Base-by-base conservation (phyloP, 2,797 vertebrate genomes). In the Danionella dracula region DNA sequence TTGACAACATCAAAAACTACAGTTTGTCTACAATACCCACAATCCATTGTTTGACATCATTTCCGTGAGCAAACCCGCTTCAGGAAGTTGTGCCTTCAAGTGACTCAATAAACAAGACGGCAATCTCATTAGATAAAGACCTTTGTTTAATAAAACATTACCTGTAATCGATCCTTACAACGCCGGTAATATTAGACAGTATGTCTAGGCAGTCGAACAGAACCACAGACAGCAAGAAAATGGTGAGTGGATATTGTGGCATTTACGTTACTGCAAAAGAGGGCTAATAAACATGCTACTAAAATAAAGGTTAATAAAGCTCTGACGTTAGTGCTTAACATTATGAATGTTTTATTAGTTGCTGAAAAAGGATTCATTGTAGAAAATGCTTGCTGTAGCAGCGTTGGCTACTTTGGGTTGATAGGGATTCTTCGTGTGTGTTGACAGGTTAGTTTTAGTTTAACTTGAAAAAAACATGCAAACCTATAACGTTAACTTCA, bases 141-240 rank as follows among this genome's bases (percentile, higher is more conserved):
- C 6, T 27, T 27, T 85, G 80, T 85, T 87, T 84, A 85, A 86
- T 85, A 85, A 89, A 85, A 79, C 78, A 87, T 83, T 80, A 79
- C 62, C 73, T 77, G 78, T 56, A 62, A 76, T 19, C 66, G 62
- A 15, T 55, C 72, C 57, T 50, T 71, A 73, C 71, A 70, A 62
- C 50, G 23, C 58, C 69, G 41, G 75, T 73, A 84, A 82, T 62
- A 64, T 64, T 73, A 75, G 78, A 79, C 80, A 90, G 73, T 73
- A 95, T 95, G 93, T 94, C 93, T 51, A 86, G 93, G 77, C 93
- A 95, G 75, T 90, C 92, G 67, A 95, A 90, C 84, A 90, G 94
- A 81, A 87, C 93, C 66, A 89, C 93, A 57, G 95, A 97, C 86
- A 95, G 85, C 90, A 98, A 97, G 85, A 98, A 97, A 84, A 97